Evolutionary conservation across 2,888 invertebrate genomes (phyloP), one percentile per base, ranked within the genome.

Genomic region (Sphaerophoria taeniata): DNA sequence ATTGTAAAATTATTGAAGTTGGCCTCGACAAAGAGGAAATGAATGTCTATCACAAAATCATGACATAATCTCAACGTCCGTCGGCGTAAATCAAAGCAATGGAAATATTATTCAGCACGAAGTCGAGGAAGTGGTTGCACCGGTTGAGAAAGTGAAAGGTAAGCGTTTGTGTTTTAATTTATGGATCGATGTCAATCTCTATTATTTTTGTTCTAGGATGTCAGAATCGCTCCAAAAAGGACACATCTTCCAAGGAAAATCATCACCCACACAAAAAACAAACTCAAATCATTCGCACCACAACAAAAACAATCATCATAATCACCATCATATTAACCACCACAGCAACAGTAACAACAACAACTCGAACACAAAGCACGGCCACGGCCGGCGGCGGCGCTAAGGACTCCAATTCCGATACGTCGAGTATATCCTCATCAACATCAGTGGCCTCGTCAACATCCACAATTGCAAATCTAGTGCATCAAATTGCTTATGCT

Each of bases 11-110:
- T 12, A 91, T 94, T 1, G 90, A 94, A 81, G 94, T 98, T 0
- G 91, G 93, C 0, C 93, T 98, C 49, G 94, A 94, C 70, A 93
- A 93, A 58, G 94, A 95, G 0, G 97, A 97, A 90, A 94, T 95
- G 92, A 93, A 94, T 78, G 95, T 98, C 0, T 98, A 98, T 90
- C 96, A 96, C 88, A 95, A 95, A 92, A 88, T 94, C 79, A 91
- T 96, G 88, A 93, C 96, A 53, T 95, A 95, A 89, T 96, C 96
- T 0, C 94, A 95, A 89, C 95, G 95, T 0, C 90, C 97, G 7
- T 96, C 97, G 90, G 95, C 95, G 0, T 95, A 96, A 90, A n/a
- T n/a, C n/a, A n/a, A n/a, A n/a, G n/a, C n/a, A n/a, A n/a, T n/a
- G n/a, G n/a, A n/a, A n/a, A n/a, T n/a, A n/a, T n/a, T n/a, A n/a